Base-by-base conservation (phyloP, 2,888 invertebrate genomes). In the Cryptocephalus primarius region DNA sequence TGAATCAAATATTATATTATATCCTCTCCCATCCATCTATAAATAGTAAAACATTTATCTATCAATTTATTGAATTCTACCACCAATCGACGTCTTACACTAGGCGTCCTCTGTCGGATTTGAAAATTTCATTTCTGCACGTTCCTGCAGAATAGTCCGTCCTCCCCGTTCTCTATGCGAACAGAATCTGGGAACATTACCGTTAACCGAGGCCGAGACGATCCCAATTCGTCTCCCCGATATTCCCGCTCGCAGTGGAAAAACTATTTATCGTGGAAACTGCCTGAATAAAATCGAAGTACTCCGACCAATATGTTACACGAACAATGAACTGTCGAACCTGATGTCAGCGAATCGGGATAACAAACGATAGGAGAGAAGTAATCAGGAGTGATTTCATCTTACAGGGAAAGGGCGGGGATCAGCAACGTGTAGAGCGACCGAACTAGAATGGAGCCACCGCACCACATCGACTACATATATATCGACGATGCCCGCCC, bases 361-460 rank as follows among this genome's bases (percentile, higher is more conserved):
- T 65, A 68, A 67, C 67, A 68, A 65, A 67, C 64, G 67, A 66
- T 56, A 58, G 60, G 57, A 61, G 60, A 55, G 63, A 62, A 64
- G 66, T 65, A 68, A 68, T 68, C 67, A 67, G 65, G 61, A 64
- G 63, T 61, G 68, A 67, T 69, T 68, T 64, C 67, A 61, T 68
- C 69, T 68, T 68, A 70, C 70, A 70, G 65, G 57, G 63, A 70
- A 70, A 67, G 65, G 70, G 70, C 69, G 70, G 67, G 64, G 54
- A 60, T 56, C 64, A 56, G 60, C 60, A 59, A 58, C 66, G 56
- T 67, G 66, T 66, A 58, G 61, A 58, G 56, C 62, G 41, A 40
- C 46, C 45, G 39, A 45, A 52, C 53, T 49, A 50, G 51, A 47
- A 52, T 46, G 51, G 45, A 54, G 52, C 55, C 53, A 55, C 53